Base-by-base conservation (phyloP, 2,888 invertebrate genomes). In the Tetranychus piercei region DNA sequence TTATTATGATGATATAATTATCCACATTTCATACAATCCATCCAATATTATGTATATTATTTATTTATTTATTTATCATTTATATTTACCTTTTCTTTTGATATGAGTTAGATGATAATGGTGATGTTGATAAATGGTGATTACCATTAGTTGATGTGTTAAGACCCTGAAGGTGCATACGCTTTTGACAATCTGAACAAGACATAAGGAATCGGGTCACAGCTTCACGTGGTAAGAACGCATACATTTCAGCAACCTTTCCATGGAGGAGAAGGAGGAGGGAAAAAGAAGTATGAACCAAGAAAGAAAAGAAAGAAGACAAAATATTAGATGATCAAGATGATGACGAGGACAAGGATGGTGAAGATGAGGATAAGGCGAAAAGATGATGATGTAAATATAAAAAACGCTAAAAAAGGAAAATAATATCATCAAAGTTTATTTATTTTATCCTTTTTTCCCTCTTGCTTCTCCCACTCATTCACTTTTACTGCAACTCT, bases 161-260 rank as follows among this genome's bases (percentile, higher is more conserved):
- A 65, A 76, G 76, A 71, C 69, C 69, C 69, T 75, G 78, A 69
- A 75, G 76, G 79, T 88, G 83, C 83, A 84, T 85, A 73, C 82
- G 80, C 81, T 90, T 88, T 81, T 91, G 91, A 83, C 95, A 95
- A 83, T 94, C 93, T 70, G 91, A 89, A 83, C 94, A 95, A 80
- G 93, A 92, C 83, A 94, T 88, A 76, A 95, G 88, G 85, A 95
- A 95, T 80, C 92, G 89, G 76, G 95, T 95, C 82, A 95, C 94
- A 73, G 95, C 94, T 84, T 95, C 95, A 76, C 95, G 88, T 6
- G 95, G 95, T 80, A 95, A 86, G 82, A 94, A 95, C 73, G 94
- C 93, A 85, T 92, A 95, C 77, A 92, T 93, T 85, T 95, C 94
- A 74, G 94, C 94, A 81, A 95, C 94, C 95, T 95, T 87, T 69